Evolutionary conservation across 2,797 vertebrate genomes (phyloP), one percentile per base, ranked within the genome.

Genomic region (Sebastiscus tertius): DNA sequence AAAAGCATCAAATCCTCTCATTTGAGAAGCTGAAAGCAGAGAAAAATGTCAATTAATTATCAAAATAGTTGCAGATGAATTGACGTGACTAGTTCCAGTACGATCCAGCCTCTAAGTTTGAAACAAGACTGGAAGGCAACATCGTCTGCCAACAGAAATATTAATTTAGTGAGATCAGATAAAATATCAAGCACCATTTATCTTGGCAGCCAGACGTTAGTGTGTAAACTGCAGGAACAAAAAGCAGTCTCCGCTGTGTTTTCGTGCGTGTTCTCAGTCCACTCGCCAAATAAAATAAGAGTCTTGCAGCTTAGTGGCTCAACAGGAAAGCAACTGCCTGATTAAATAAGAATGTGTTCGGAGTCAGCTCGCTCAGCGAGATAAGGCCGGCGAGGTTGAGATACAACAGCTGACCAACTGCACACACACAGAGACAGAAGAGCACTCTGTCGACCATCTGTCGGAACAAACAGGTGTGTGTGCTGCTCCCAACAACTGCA

Each of bases 371-470:
- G 31, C 20, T 8, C 16, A 26, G 73, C 42, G 59, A 66, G 83
- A 89, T 77, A 52, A 80, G 55, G 55, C 12, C 1, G 2, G 34
- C 4, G 39, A 46, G 81, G 58, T 16, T 67, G 20, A 63, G 18
- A 72, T 1, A 22, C 63, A 75, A 49, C 91, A 90, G 87, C 83
- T 86, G 87, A 90, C 49, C 72, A 2, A 26, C 86, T 56, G 69
- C 70, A 52, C 42, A 72, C 66, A 75, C 74, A 69, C 55, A 54
- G 59, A 5, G 5, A 74, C 54, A 72, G 68, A 79, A 24, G 60
- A 83, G 65, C 58, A 5, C 83, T 78, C 72, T 79, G 79, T 64
- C 2, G n/a, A 39, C 89, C 87, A 88, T 89, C 90, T 93, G 91
- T 77, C 7, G 8, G 1, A 1, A 60, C 75, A 61, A 73, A 90